Base-by-base conservation (phyloP, 2,113 vertebrate species). In the Centropristis striata region DNA sequence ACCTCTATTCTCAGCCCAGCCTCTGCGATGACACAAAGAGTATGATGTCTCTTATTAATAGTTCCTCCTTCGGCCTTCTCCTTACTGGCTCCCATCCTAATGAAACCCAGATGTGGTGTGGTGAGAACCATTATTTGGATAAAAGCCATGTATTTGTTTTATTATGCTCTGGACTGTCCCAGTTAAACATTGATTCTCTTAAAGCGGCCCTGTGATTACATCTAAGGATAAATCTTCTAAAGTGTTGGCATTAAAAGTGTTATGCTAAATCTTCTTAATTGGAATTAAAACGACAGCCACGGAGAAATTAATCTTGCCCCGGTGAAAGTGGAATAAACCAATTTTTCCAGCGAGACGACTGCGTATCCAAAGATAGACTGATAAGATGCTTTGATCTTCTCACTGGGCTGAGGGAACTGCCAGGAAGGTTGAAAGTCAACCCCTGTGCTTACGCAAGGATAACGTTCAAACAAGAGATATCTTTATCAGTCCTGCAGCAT, bases 31-130 rank as follows among this genome's bases (percentile, higher is more conserved):
- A 75, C 81, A 85, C 73, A 28, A 71, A 53, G 20, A 15, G 44
- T 27, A 49, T 42, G 47, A 80, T 67, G 55, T 75, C 47, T 80
- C 71, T 73, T 86, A 80, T 85, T 81, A 51, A 53, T 66, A 71
- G 65, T 73, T 72, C 42, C 1, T 12, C 32, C 4, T 49, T 49
- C 47, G 21, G n/a, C 46, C 44, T 15, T 42, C 68, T 2, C 20
- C 14, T 71, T 12, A 39, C 72, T 71, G 23, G 16, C 44, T 77
- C 60, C 25, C 73, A 10, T 50, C 5, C 66, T 76, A 85, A 86
- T 84, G 46, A 83, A 67, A 83, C 20, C 74, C 74, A 88, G 37
- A 85, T 79, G 84, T 74, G 50, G 23, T 20, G 41, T 63, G 9
- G 59, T 8, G 5, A 39, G n/a, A 69, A 64, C 23, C 47, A 1